Evolutionary conservation across 2,797 vertebrate species (phyloP), one percentile per base, ranked within the genome.

Genomic region (Acanthurus lineatus): DNA sequence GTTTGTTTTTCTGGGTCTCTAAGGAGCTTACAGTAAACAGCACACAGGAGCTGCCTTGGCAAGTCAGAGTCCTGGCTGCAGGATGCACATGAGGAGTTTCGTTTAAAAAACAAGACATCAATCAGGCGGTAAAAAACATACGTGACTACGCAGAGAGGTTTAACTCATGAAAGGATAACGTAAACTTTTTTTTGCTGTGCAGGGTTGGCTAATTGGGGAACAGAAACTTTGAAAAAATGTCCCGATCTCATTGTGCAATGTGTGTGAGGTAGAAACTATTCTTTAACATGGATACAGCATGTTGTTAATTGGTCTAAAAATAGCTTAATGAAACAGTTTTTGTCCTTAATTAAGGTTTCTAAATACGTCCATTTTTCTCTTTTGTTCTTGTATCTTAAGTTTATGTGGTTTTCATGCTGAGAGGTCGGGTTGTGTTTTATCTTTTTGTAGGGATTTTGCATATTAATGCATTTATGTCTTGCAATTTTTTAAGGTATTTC

Each of bases 1-100:
- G 78, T 81, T 88, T 84, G 84, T 85, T 88, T 83, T 71, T 48
- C 65, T 49, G 47, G 48, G 64, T 86, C 86, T 89, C 86, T 78
- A 44, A 85, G 89, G 89, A 88, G 80, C 84, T 85, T 79, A 86
- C 70, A 83, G 86, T 87, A 86, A 84, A 90, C 86, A 77, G 83
- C 83, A 75, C 53, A 71, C 57, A 47, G 77, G 73, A 83, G 72
- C 71, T 60, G 78, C 65, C 59, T 66, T 22, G 57, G 72, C 66
- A 53, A 53, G 73, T 49, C 57, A 44, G 60, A 71, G 74, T 79
- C 65, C 76, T 47, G 59, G 61, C 76, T 78, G 77, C 64, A 74
- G 52, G 83, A 82, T 59, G 74, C 78, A 64, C 81, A n/a, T 7
- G 56, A 89, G 64, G 57, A 64, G 66, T 53, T 83, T 58, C 56